Base-by-base conservation (phyloP, 1,140 invertebrate species). In the Drosophila saltans region DNA sequence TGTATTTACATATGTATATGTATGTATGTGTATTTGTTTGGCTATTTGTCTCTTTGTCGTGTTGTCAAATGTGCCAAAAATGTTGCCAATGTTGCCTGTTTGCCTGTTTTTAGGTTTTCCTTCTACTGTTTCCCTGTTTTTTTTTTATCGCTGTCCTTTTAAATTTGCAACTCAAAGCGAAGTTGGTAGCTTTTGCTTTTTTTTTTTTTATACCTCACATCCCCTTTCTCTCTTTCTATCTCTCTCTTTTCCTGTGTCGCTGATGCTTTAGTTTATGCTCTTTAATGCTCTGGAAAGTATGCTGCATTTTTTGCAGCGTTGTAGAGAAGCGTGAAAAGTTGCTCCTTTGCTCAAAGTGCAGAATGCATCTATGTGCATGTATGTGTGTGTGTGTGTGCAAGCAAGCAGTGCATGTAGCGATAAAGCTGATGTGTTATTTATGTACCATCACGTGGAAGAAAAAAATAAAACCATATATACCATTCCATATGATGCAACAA, bases 111-210 rank as follows among this genome's bases (percentile, higher is more conserved):
- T 45, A 11, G 30, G 11, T 26, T 21, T 61, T 40, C 4, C 39
- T 39, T 39, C 24, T 63, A 43, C 64, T 59, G 36, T 3, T 61
- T 33, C 16, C 28, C 8, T 9, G 5, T 30, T 28, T 66, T 69
- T 41, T 24, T 41, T 59, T 48, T 63, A 45, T 56, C 67, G 45
- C 8, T 6, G 45, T 52, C 21, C 39, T 68, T 72, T 56, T 61
- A 72, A 76, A 68, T 68, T 71, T 10, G 60, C 61, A 68, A 66
- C 78, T 70, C 75, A 78, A 68, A 80, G 78, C 24, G 60, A 68
- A 67, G 66, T 78, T 66, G 58, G 26, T 3, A 36, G n/a, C 16
- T 28, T 73, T 36, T 60, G 26, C 16, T 43, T 41, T 21, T 64
- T 40, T 43, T 45, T 48, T 65, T 60, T 30, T 43, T 45, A 43